Conservation (phyloP, 2,797 vertebrate species). For the Florisuga fusca region DNA sequence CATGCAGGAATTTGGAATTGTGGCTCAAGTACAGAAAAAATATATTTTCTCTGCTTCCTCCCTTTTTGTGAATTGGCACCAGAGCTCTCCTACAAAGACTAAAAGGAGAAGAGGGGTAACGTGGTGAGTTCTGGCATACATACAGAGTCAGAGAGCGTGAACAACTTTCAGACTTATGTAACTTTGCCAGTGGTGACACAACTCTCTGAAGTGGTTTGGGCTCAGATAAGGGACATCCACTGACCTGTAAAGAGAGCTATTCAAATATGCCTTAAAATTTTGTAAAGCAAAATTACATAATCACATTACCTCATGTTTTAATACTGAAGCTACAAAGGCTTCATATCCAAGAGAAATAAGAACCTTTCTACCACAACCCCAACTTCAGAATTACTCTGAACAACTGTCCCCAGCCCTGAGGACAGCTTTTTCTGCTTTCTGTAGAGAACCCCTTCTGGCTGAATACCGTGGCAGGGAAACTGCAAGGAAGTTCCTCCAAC, state of each 20-base stretch:
- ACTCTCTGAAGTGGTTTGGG: neutral
- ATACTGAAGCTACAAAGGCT: neutral
- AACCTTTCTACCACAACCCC: neutral
- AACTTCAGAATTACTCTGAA: neutral
- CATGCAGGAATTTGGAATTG: neutral
- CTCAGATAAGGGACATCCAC: neutral
- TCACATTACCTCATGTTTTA: neutral
- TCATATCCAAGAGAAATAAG: neutral
- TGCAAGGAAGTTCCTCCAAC: neutral
- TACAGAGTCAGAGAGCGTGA: neutral
- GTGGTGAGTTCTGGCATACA: neutral
- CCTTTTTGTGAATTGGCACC: neutral
- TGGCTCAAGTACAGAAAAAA: neutral
- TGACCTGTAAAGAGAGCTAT: neutral
- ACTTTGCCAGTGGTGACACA: neutral
- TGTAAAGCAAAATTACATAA: neutral
- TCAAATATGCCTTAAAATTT: slow-evolving; percentile 23
- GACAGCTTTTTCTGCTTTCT: neutral
- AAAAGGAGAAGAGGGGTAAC: neutral
- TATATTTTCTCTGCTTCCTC: neutral
- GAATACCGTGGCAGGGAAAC: neutral
- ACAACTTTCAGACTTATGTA: slow-evolving; percentile 29
- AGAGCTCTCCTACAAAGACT: neutral
- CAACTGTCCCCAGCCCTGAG: neutral
- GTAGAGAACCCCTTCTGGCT: neutral